These are phyloP conservation scores for Alexandromys fortis DNA, from an alignment of 2,113 vertebrate genomes.

Conservation along the genomic window DNA sequence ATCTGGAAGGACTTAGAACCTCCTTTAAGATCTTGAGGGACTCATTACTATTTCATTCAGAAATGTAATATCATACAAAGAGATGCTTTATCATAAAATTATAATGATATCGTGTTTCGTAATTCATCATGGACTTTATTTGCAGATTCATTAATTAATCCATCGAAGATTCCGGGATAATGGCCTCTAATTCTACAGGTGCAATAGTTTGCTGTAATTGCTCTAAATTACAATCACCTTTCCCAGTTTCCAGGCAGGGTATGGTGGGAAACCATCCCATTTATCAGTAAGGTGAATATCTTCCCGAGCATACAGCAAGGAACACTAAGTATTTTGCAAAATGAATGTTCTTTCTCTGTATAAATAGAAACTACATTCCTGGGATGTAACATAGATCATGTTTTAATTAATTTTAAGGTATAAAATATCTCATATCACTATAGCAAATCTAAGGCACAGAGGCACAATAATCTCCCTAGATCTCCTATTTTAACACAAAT, in stretches of 20 bases:
- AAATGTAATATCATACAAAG: slow-evolving; percentile 64
- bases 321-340: background rate
- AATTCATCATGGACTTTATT: slow-evolving; percentile 70
- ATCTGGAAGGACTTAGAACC: background rate
- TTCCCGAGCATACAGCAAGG: background rate
- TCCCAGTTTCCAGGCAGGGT: slow-evolving; percentile 57
- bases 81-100: slow-evolving; percentile 73
- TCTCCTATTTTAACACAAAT: background rate
- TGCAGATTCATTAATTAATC: slow-evolving; percentile 77
- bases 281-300: slow-evolving; percentile 43
- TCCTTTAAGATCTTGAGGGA: slow-evolving; percentile 3
- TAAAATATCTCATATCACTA: background rate
- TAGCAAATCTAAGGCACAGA: background rate
- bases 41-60: slow-evolving; percentile 55
- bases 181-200: slow-evolving; percentile 71
- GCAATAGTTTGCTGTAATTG: slow-evolving; percentile 58
- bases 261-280: slow-evolving; percentile 49
- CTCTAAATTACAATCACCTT: slow-evolving; percentile 66
- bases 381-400: background rate
- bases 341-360: slow-evolving; percentile 10
- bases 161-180: slow-evolving; percentile 66
- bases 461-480: background rate
- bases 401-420: slow-evolving; percentile 30
- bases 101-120: slow-evolving; percentile 39
- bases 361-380: background rate